These are phyloP conservation scores for Ochropacha duplaris DNA, from an alignment of 2,888 invertebrate species.

Conservation along the genomic window DNA sequence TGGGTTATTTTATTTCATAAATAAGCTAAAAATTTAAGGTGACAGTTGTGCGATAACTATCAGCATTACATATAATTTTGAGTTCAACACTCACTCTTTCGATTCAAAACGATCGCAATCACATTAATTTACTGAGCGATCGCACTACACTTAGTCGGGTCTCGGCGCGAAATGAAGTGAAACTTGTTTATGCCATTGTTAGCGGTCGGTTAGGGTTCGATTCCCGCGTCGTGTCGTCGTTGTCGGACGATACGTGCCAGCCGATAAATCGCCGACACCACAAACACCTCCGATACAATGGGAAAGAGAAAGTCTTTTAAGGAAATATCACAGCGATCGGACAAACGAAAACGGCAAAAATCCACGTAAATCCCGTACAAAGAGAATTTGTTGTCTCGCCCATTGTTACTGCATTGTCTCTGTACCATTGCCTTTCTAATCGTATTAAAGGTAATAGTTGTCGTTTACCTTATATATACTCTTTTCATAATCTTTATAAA, in stretches of 20 bases:
- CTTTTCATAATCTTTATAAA: not conserved
- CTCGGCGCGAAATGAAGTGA: constrained; percentile 38
- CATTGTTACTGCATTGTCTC: constrained; percentile 27
- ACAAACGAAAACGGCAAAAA: constrained; percentile 50
- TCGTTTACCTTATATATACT: not conserved
- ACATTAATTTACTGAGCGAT: constrained; percentile 19
- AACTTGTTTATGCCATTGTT: constrained; percentile 55
- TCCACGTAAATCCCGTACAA: constrained; percentile 35
- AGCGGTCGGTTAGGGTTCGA: constrained; percentile 52
- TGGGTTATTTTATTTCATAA: too few species aligned
- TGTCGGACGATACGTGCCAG: constrained; percentile 60
- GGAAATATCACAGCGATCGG: constrained; percentile 57
- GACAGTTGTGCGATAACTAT: too few species aligned
- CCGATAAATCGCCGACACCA: constrained; percentile 64
- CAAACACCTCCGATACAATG: constrained; percentile 74
- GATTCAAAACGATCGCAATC: constrained; percentile 4
- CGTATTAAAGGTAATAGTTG: not conserved
- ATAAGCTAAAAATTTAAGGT: not conserved
- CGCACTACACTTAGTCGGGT: not conserved
- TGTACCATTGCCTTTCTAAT: constrained; percentile 28
- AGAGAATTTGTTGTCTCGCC: constrained; percentile 15
- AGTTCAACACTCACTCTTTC: not conserved
- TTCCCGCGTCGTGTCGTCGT: constrained; percentile 63
- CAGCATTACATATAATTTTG: not conserved
- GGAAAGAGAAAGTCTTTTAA: constrained; percentile 70